A percentile compares a stretch with the other conserved stretches of the same genome.
phyloP scores from a whole-genome alignment of 2,113 vertebrate genomes.

The Mugil cephalus region DNA sequence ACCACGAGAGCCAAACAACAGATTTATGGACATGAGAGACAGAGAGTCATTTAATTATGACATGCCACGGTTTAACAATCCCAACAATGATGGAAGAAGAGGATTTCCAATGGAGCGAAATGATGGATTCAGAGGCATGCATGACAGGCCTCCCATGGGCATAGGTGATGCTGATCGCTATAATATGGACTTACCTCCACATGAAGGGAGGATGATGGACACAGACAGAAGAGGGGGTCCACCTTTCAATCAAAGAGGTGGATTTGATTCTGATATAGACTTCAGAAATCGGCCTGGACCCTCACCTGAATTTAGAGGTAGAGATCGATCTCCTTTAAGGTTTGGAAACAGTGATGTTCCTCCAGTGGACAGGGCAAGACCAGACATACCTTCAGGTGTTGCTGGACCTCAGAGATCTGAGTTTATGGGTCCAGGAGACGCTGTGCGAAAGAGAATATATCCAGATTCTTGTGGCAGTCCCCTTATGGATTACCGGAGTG shows the following conservation, averaged over 20 bases:
- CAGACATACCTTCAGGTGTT: constrained; percentile 69
- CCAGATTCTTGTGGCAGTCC: constrained; percentile 66
- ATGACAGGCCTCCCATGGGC: constrained; percentile 71
- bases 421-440: constrained; percentile 61
- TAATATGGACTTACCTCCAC: constrained; percentile 77
- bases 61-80: constrained; percentile 85
- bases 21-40: constrained; percentile 89
- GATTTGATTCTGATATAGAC: constrained; percentile 88
- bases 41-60: constrained; percentile 87
- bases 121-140: constrained; percentile 76
- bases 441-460: constrained; percentile 68
- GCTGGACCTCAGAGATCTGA: constrained; percentile 64
- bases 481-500: constrained; percentile 76
- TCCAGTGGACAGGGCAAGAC: constrained; percentile 69
- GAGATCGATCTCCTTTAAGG: constrained; percentile 80
- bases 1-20: constrained; percentile 71
- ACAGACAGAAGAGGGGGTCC: constrained; percentile 88
- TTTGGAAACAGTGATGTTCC: constrained; percentile 72
- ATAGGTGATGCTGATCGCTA: constrained; percentile 67
- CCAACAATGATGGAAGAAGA: constrained; percentile 78
- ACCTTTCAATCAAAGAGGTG: constrained; percentile 79
- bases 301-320: constrained; percentile 80
- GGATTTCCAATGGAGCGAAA: constrained; percentile 78
- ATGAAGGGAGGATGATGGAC: constrained; percentile 88
- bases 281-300: constrained; percentile 89